Evolutionary conservation across 2,797 vertebrate genomes (phyloP).

Genomic region (Sandelia bainsii): DNA sequence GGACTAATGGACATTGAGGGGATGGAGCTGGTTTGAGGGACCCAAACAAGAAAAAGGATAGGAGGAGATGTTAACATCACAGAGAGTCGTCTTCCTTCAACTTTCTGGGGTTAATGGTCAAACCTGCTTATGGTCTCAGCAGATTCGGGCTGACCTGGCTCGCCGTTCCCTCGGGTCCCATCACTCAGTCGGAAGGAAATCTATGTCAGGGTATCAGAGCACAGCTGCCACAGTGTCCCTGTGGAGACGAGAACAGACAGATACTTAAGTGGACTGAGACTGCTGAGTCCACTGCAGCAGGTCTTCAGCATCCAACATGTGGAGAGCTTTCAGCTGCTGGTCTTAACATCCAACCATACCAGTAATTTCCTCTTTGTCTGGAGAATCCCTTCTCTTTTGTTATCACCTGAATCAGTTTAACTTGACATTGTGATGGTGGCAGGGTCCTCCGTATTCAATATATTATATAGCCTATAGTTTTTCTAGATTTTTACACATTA

Average conservation of each 20-base stretch:
- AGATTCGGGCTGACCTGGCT: conserved; percentile 15
- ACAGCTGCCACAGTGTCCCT: neutral
- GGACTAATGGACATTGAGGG: neutral
- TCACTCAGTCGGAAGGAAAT: conserved; percentile 13
- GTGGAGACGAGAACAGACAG: neutral
- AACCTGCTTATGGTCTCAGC: conserved; percentile 13
- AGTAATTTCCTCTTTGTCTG: too few species aligned
- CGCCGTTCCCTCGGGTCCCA: conserved; percentile 8
- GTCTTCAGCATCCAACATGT: neutral
- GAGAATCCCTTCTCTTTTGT: too few species aligned
- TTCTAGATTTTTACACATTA: too few species aligned
- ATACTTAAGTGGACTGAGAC: neutral
- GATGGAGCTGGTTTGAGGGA: neutral
- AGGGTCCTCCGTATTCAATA: too few species aligned
- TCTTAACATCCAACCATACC: too few species aligned
- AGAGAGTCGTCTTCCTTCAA: conserved; percentile 9
- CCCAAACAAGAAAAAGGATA: neutral
- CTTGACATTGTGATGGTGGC: too few species aligned
- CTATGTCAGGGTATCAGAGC: neutral
- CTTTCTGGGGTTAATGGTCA: conserved; percentile 2
- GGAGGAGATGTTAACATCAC: neutral
- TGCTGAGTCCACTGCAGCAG: neutral
- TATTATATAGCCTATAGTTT: too few species aligned
- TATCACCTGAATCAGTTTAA: too few species aligned
- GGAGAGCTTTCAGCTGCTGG: neutral